phyloP scores from a whole-genome alignment of 2,888 invertebrate species.

The Celastrina argiolus region DNA sequence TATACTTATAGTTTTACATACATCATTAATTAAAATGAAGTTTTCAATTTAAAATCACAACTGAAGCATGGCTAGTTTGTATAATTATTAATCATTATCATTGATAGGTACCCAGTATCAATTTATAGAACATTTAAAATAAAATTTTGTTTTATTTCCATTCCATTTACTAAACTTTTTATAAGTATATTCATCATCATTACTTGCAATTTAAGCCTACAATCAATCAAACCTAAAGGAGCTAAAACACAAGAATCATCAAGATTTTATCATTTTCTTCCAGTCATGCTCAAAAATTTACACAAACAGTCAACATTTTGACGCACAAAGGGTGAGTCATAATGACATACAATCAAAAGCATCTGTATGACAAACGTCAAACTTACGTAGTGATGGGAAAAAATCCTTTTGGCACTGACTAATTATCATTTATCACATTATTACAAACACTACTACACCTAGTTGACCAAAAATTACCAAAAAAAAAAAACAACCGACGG shows the following conservation, averaged over 20 bases:
- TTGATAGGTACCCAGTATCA: no score
- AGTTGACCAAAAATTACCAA: not conserved
- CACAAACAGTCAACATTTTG: not conserved
- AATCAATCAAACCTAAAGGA: not conserved
- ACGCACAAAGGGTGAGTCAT: not conserved
- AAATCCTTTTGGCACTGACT: not conserved
- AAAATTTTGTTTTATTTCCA: not conserved
- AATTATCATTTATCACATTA: not conserved
- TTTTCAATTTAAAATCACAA: no score
- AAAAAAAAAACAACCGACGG: slow-evolving; percentile 30
- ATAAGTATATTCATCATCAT: not conserved
- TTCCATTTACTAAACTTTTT: not conserved
- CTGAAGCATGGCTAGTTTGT: no score
- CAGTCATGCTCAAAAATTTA: not conserved
- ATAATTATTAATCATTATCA: no score
- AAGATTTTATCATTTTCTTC: not conserved
- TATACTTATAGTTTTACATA: no score
- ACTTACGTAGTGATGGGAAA: slow-evolving; percentile 4
- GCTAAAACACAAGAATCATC: not conserved
- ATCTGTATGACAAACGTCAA: not conserved
- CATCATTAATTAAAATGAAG: no score
- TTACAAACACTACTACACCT: not conserved
- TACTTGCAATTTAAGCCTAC: not conserved
- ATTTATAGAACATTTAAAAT: not conserved
- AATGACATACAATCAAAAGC: not conserved